Evolutionary conservation across 2,888 invertebrate genomes (phyloP), one percentile per base, ranked within the genome.

Genomic region (Chalcosyrphus nemorum): DNA sequence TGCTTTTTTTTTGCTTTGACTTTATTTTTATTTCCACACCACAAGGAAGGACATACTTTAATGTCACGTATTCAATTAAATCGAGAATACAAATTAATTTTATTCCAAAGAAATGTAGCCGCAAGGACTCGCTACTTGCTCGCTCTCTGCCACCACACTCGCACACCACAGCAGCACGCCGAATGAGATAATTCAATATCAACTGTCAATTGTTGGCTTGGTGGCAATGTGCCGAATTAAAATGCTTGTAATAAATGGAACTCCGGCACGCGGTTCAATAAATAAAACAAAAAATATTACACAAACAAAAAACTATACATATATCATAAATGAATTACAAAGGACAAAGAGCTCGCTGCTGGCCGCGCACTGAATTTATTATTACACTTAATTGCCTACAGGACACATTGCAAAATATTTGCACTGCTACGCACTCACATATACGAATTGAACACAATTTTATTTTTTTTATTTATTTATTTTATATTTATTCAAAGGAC

Each of bases 11-110:
- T 47, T 43, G 32, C 13, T 19, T 56, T 57, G 24, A 61, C 24
- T 50, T 45, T 35, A 38, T 63, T 75, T 52, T 59, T 57, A 70
- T 65, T 74, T 57, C 74, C 52, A 63, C 56, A 50, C 56, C 27
- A 57, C 50, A 52, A 59, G 68, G 13, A 66, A 72, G 68, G 61
- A 68, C 29, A 56, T 13, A 45, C 43, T 74, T 52, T 47, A 76
- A 38, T 59, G 84, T 80, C 80, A 84, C 84, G 80, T 84, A 70
- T 75, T 84, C 70, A 70, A 80, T 75, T 84, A 70, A 84, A 75
- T 80, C 71, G 66, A 17, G 57, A 63, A 74, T 43, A 80, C 56
- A 65, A 74, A 80, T 80, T 65, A 80, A 70, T 80, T 84, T 59
- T 63, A 59, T 80, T 52, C 24, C 27, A 24, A 77, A 27, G 65